Evolutionary conservation across 2,888 invertebrate species (phyloP).

Genomic region (Exocentrus adspersus): DNA sequence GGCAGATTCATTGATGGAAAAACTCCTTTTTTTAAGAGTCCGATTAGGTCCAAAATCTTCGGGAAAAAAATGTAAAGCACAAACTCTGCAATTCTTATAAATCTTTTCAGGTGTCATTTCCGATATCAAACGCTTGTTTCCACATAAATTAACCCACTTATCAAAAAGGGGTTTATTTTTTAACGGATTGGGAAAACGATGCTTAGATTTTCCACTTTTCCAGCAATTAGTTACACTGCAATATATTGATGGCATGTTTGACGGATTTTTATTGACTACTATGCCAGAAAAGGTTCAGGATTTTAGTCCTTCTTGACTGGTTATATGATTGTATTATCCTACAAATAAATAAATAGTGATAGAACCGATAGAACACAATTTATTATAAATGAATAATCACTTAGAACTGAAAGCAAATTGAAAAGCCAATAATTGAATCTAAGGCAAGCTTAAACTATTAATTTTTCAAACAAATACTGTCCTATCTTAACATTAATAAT

Average conservation of each 20-base stretch:
- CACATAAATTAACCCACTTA: background rate
- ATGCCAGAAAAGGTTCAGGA: too few species aligned
- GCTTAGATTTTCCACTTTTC: background rate
- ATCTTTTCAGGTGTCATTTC: background rate
- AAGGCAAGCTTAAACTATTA: too few species aligned
- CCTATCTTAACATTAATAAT: too few species aligned
- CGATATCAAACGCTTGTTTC: background rate
- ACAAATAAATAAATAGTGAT: too few species aligned
- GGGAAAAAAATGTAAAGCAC: background rate
- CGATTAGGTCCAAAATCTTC: background rate
- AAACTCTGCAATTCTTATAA: background rate
- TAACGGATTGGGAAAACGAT: background rate
- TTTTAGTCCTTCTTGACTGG: too few species aligned
- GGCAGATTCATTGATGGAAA: background rate
- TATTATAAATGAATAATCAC: too few species aligned
- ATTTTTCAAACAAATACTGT: too few species aligned
- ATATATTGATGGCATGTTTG: background rate
- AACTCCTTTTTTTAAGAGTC: background rate
- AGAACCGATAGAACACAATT: too few species aligned
- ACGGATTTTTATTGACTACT: too few species aligned
- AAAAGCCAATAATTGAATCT: too few species aligned
- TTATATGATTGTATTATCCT: too few species aligned
- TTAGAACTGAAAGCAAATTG: too few species aligned
- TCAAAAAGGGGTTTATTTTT: background rate
- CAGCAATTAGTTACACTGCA: background rate